phyloP scores from a whole-genome alignment of 2,888 invertebrate species.

The Sussaba pulchella region DNA sequence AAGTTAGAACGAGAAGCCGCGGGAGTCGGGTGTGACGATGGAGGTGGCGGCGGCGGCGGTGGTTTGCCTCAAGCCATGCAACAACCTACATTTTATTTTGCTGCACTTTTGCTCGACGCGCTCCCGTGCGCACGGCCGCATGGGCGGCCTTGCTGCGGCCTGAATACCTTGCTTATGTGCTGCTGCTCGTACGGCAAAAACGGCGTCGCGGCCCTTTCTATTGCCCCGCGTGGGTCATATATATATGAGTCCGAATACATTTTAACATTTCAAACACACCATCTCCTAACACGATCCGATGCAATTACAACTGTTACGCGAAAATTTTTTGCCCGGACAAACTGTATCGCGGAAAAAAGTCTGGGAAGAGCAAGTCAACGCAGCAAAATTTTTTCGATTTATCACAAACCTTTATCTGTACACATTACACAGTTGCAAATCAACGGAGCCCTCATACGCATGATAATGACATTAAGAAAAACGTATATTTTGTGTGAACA shows the following conservation, averaged over 20 bases:
- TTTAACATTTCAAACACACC: conserved; percentile 45
- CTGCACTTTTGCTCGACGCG: conserved; percentile 78
- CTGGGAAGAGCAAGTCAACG: no score
- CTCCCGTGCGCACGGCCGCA: conserved; percentile 63
- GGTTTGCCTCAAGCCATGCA: conserved; percentile 78
- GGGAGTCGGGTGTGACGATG: no score
- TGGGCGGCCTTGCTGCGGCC: conserved; percentile 78
- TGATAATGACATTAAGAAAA: no score
- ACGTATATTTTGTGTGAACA: no score
- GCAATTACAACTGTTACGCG: no score
- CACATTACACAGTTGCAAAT: no score
- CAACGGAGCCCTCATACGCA: no score
- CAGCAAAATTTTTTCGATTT: no score
- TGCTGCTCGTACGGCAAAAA: conserved; percentile 23
- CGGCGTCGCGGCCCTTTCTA: conserved; percentile 72
- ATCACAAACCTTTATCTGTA: no score
- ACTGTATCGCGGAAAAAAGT: no score
- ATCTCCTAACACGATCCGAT: no score
- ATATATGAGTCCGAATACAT: conserved; percentile 28
- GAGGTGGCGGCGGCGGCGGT: conserved; percentile 50
- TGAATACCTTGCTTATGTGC: conserved; percentile 75
- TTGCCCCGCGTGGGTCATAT: conserved; percentile 46
- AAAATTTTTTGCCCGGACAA: no score
- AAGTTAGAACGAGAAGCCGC: conserved; percentile 51
- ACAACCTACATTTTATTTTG: conserved; percentile 79